Evolutionary conservation across 2,888 invertebrate genomes (phyloP), one percentile per base, ranked within the genome.

Genomic region (Polyommatus icarus): DNA sequence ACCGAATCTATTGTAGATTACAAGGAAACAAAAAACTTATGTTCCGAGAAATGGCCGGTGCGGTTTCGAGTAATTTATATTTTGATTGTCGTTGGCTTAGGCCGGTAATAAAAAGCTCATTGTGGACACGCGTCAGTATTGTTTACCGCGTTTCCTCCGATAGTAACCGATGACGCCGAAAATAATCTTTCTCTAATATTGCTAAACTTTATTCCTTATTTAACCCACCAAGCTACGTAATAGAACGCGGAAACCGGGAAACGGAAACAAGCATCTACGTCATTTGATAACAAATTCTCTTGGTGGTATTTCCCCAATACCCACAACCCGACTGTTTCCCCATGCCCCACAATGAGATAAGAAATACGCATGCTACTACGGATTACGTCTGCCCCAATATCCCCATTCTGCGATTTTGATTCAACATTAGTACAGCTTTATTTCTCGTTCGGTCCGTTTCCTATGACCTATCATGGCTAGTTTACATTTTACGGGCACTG

Each of bases 1-100:
- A 84, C 83, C 83, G 81, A 82, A 87, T 72, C 77, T 57, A 77
- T 72, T 72, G 72, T 57, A 36, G 72, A 71, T 71, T 72, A 72
- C 72, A 29, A 29, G 32, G 76, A 76, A 71, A 46, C 46, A 73
- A 73, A 73, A 73, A 46, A 73, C 46, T 73, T 20, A 40, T 46
- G 73, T 73, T 73, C 73, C 46, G 40, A 73, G 73, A 73, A 73
- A 20, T 73, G 10, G n/a, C n/a, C 24, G 12, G 24, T 46, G 46
- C 20, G 73, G 73, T 40, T 73, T 20, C 46, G 12, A 7, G 20
- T 67, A 67, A 67, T 67, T 67, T 67, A 32, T 29, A 67, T 67
- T 67, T 67, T 67, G 67, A 67, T 67, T 67, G 67, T 67, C 24
- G 29, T 67, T 67, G 29, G 15, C 29, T 15, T 12, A 67, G 29